phyloP scores from a whole-genome alignment of 2,888 invertebrate species.

The Eulithis prunata region DNA sequence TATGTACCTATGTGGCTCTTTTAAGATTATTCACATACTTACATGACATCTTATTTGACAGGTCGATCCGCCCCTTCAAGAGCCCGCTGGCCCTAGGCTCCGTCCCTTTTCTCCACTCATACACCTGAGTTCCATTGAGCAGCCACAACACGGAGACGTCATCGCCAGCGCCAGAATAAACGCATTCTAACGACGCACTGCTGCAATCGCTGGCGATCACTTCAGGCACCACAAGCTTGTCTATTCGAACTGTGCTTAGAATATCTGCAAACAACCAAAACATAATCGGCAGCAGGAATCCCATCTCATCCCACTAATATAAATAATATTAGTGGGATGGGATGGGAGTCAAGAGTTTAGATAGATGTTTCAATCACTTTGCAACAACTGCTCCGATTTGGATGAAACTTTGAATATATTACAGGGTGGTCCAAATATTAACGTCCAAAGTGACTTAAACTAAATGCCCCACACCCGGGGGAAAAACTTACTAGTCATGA shows the following conservation, averaged over 20 bases:
- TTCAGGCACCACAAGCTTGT: conserved; percentile 51
- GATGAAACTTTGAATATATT: too few species aligned
- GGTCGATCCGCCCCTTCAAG: conserved; percentile 45
- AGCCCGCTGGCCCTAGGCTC: conserved; percentile 43
- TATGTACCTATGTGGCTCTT: too few species aligned
- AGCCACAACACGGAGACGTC: conserved; percentile 50
- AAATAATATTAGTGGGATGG: too few species aligned
- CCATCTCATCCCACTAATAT: too few species aligned
- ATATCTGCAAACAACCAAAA: conserved; percentile 38
- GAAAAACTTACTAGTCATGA: conserved; percentile 44
- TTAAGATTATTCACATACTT: conserved; percentile 24
- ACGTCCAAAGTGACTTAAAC: too few species aligned
- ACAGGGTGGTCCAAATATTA: too few species aligned
- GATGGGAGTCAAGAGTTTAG: too few species aligned
- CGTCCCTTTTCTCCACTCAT: conserved; percentile 47
- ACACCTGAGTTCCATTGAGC: conserved; percentile 46
- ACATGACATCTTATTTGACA: conserved; percentile 43
- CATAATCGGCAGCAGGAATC: too few species aligned
- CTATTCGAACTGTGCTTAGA: conserved; percentile 49
- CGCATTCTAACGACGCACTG: conserved; percentile 48
- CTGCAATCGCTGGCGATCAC: conserved; percentile 45
- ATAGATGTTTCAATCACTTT: too few species aligned
- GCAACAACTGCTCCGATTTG: too few species aligned
- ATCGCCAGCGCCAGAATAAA: conserved; percentile 44
- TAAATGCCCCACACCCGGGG: too few species aligned